Evolutionary conservation across 1,140 invertebrate species (phyloP), one percentile per base, ranked within the genome.

Genomic region (Euwallacea similis): DNA sequence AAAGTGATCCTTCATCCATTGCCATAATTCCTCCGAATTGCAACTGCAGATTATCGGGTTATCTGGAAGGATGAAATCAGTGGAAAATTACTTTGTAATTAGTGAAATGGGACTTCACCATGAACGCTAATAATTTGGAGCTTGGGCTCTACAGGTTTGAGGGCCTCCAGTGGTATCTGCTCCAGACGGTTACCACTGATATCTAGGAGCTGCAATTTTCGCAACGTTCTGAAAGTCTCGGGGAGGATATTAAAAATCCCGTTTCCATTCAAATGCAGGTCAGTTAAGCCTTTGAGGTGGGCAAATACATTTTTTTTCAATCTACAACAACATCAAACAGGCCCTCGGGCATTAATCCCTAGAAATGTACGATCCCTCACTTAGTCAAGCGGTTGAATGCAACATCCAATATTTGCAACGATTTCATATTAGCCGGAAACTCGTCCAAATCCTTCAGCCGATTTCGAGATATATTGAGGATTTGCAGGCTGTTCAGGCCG

Each of bases 1-100:
- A 73, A 90, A 87, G 83, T 95, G 93, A 82, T 94, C 92, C 74
- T 90, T 86, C 74, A 95, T 85, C 93, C 93, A 95, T 83, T 90
- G 89, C 93, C 93, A 95, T 9, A 94, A 83, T 76, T 93, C 90
- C 83, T 94, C 90, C 42, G 92, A 88, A 74, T 93, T 90, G 80
- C 93, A 94, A 74, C 88, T 89, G 80, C 93, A 94, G 67, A 89
- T 87, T 68, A 94, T 81, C 42, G 93, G 93, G 83, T 95, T 94
- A 76, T 93, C 93, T 95, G 84, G 33, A 84, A 86, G 44, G 16
- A 11, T 47, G 21, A 33, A 58, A 68, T 64, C 41, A 64, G 21
- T 43, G 4, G 7, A 42, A n/a, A 42, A 11, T 61, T 43, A 7
- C 33, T 6, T 42, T n/a, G n/a, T 42, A 43, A 11, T 11, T n/a